These are phyloP conservation scores for Glareola pratincola DNA, from an alignment of 2,113 vertebrate genomes.

Conservation along the genomic window DNA sequence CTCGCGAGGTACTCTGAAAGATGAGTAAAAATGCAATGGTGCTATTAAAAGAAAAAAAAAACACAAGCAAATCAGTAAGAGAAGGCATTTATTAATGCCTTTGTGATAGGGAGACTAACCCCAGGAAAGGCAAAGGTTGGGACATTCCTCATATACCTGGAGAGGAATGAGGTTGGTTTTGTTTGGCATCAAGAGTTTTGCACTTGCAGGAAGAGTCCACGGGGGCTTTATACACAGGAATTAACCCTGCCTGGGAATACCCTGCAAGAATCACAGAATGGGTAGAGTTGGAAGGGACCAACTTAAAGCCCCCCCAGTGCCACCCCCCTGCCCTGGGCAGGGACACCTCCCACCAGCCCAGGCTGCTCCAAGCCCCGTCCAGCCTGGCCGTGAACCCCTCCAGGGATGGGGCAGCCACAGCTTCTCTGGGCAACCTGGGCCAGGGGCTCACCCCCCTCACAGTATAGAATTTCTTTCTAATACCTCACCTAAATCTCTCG, in stretches of 20 bases:
- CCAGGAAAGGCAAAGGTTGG: neutral
- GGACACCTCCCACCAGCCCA: no score
- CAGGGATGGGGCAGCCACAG: no score
- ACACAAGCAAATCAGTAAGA: neutral
- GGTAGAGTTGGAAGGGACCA: no score
- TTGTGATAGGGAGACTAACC: neutral
- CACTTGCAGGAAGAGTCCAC: neutral
- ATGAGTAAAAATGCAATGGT: neutral
- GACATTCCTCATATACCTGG: neutral
- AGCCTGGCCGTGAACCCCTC: no score
- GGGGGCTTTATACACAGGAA: neutral
- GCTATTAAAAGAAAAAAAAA: neutral
- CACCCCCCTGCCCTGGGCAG: no score
- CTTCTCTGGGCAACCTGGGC: no score
- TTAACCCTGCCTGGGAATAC: neutral
- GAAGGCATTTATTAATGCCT: neutral
- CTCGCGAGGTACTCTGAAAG: neutral
- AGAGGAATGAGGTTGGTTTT: neutral
- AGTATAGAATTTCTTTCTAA: no score
- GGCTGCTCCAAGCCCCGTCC: no score
- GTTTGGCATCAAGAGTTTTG: neutral
- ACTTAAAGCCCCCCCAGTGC: no score
- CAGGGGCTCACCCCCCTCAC: no score
- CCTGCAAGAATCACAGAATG: neutral
- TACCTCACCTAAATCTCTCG: no score